Conservation (phyloP, 2,888 invertebrate species). For the Lasioglossum zephyrum region DNA sequence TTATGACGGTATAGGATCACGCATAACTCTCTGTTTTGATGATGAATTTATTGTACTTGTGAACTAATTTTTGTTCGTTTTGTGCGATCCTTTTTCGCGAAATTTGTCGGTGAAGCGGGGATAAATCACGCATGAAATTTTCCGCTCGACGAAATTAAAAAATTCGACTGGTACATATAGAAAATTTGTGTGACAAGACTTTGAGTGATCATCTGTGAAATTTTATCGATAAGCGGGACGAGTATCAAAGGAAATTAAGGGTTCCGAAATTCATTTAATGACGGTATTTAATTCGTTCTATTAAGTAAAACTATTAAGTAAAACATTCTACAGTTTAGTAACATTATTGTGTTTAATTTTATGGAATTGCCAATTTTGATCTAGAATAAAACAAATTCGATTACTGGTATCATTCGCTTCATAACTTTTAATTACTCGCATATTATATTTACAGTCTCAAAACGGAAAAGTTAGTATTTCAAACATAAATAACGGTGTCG, state of each 20-base stretch:
- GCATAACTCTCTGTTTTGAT: neutral
- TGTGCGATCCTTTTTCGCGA: neutral
- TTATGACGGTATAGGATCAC: neutral
- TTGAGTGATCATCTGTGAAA: neutral
- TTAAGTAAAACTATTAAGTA: too few relatives aligned
- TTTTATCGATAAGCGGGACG: neutral
- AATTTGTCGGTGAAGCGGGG: neutral
- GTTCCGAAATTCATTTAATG: neutral
- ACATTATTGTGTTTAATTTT: neutral
- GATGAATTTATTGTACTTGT: neutral
- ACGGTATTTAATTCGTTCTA: neutral
- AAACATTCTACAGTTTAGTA: neutral
- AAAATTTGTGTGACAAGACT: neutral
- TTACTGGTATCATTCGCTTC: neutral
- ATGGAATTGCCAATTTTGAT: neutral
- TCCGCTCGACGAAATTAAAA: neutral
- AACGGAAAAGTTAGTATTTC: too few relatives aligned
- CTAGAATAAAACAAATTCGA: neutral
- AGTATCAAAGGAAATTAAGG: neutral
- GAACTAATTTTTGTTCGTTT: neutral
- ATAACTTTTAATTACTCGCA: too few relatives aligned
- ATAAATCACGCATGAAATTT: neutral
- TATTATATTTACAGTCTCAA: too few relatives aligned
- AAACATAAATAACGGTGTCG: too few relatives aligned
- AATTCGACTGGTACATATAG: neutral